Conservation (phyloP, 2,888 invertebrate species). For the Deilephila elpenor region DNA sequence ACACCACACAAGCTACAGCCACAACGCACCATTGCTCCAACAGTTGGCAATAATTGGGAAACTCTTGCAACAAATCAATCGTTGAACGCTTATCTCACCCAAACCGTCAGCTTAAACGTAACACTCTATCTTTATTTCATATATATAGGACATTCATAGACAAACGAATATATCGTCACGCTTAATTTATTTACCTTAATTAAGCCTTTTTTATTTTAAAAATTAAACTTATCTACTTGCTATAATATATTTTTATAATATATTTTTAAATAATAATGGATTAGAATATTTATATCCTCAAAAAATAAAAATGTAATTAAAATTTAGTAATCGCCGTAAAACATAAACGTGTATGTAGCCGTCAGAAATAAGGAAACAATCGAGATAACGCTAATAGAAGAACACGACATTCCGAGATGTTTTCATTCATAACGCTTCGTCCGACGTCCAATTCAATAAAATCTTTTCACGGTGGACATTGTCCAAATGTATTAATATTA, state of each 20-base stretch:
- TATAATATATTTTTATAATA: no score
- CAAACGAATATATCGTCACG: no score
- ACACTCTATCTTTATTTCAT: neutral
- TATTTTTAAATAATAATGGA: no score
- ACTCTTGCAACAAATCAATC: neutral
- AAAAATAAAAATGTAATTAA: no score
- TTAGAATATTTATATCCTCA: no score
- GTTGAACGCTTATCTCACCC: neutral
- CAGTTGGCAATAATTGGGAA: constrained; percentile 1
- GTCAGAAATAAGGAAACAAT: constrained; percentile 10
- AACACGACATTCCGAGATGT: constrained; percentile 4
- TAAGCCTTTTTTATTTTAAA: no score
- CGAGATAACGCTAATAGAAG: neutral
- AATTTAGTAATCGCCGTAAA: neutral
- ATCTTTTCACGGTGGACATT: neutral
- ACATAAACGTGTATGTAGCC: no score
- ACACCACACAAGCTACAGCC: constrained; percentile 3
- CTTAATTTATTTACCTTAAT: no score
- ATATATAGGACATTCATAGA: no score
- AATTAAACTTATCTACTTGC: no score
- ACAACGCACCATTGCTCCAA: neutral
- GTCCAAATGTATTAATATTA: neutral
- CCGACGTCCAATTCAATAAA: neutral
- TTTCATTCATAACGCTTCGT: constrained; percentile 7
- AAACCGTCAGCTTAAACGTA: neutral